Conservation (phyloP, 2,797 vertebrate genomes). For the Microchirus variegatus region DNA sequence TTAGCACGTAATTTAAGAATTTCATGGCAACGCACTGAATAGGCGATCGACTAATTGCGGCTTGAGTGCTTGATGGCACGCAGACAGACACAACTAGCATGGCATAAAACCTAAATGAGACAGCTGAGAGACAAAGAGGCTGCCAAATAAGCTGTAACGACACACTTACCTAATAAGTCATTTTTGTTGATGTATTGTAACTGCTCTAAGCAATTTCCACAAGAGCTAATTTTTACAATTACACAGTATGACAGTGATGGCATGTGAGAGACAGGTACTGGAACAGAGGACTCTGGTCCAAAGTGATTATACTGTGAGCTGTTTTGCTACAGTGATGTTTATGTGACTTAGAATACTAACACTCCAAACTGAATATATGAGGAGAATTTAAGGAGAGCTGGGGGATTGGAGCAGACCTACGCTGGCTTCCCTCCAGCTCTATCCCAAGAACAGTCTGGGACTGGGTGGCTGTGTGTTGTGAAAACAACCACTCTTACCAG, state of each 20-base stretch:
- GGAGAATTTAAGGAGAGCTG: slow-evolving; percentile 14
- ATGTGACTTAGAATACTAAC: slow-evolving; percentile 25
- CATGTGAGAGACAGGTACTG: slow-evolving; percentile 21
- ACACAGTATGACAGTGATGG: slow-evolving; percentile 20
- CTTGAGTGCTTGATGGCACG: too few species aligned
- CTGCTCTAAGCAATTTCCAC: slow-evolving; percentile 21
- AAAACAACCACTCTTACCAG: slow-evolving; percentile 39
- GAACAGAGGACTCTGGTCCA: slow-evolving; percentile 8
- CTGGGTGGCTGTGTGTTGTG: slow-evolving; percentile 44
- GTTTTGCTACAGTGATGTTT: slow-evolving; percentile 31
- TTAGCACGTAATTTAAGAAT: too few species aligned
- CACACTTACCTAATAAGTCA: slow-evolving; percentile 3
- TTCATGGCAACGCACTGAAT: too few species aligned
- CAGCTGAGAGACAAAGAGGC: background rate
- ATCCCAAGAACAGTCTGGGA: slow-evolving; percentile 42
- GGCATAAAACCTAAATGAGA: background rate
- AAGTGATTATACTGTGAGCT: slow-evolving; percentile 38
- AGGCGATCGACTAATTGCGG: too few species aligned
- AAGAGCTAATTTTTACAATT: slow-evolving; percentile 16
- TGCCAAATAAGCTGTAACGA: background rate
- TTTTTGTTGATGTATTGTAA: slow-evolving; percentile 9
- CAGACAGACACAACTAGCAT: background rate
- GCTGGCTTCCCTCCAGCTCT: slow-evolving; percentile 50
- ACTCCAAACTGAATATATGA: slow-evolving; percentile 12
- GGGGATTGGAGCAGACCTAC: slow-evolving; percentile 32